These are phyloP conservation scores for Chrysina gloriosa DNA, from an alignment of 2,888 invertebrate genomes.

Conservation along the genomic window DNA sequence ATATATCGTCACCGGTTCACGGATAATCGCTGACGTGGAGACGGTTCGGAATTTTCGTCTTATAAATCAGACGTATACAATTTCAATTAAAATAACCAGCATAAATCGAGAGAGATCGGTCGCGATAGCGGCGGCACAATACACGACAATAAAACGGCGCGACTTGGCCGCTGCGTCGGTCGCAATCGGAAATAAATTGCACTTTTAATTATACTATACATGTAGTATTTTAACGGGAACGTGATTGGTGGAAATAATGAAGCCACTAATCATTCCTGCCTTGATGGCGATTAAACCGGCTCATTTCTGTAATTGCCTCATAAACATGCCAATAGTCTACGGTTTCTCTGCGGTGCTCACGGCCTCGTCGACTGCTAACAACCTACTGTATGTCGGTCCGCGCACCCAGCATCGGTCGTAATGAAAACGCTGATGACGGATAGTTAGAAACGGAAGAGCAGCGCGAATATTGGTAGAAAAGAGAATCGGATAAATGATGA, in stretches of 20 bases:
- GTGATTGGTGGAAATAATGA: slow-evolving; percentile 64
- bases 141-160: slow-evolving; percentile 57
- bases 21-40: background rate
- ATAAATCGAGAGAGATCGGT: slow-evolving; percentile 56
- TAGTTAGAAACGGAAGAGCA: background rate
- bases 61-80: slow-evolving; percentile 47
- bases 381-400: slow-evolving; percentile 8
- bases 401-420: background rate
- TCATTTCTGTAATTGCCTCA: slow-evolving; percentile 64
- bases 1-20: background rate
- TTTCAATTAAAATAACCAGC: slow-evolving; percentile 58
- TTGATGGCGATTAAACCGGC: slow-evolving; percentile 63
- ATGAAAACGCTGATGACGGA: slow-evolving; percentile 6
- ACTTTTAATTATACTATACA: slow-evolving; percentile 62
- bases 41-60: slow-evolving; percentile 24
- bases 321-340: slow-evolving; percentile 62
- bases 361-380: slow-evolving; percentile 33
- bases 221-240: slow-evolving; percentile 59
- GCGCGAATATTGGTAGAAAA: background rate
- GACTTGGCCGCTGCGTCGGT: slow-evolving; percentile 40
- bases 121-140: slow-evolving; percentile 51
- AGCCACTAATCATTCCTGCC: slow-evolving; percentile 63
- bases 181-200: slow-evolving; percentile 59
- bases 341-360: slow-evolving; percentile 52
- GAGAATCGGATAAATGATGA: background rate